These are phyloP conservation scores for Psylliodes chrysocephalus DNA, from an alignment of 2,888 invertebrate species.

Conservation along the genomic window DNA sequence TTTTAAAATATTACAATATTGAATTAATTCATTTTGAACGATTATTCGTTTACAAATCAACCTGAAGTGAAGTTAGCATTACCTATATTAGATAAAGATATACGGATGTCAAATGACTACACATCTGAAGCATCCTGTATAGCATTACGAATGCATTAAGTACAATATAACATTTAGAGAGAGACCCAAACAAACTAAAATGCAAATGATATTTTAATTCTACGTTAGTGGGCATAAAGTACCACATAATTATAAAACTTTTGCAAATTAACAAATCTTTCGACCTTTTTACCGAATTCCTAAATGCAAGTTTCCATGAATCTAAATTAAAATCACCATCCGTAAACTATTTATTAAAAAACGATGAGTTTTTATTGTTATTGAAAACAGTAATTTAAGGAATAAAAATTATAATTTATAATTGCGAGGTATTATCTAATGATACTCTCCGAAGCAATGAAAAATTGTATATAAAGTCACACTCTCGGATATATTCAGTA, in stretches of 20 bases:
- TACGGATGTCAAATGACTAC: too few relatives aligned
- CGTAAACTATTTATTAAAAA: conserved; percentile 28
- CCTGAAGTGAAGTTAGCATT: too few relatives aligned
- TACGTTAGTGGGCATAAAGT: neutral
- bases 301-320: neutral
- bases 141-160: too few relatives aligned
- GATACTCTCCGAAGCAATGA: neutral
- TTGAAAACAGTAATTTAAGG: conserved; percentile 16
- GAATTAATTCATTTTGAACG: too few relatives aligned
- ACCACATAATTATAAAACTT: neutral
- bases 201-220: conserved; percentile 2
- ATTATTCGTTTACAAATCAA: too few relatives aligned
- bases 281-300: neutral
- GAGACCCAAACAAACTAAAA: too few relatives aligned
- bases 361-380: conserved; percentile 1
- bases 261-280: conserved; percentile 1
- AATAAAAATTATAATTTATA: conserved; percentile 21
- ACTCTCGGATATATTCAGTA: neutral
- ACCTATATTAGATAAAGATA: too few relatives aligned
- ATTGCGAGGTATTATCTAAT: conserved; percentile 4
- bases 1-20: too few relatives aligned
- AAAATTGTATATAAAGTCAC: conserved; percentile 14
- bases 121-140: too few relatives aligned
- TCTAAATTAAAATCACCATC: conserved; percentile 14
- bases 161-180: too few relatives aligned